Evolutionary conservation across 2,113 vertebrate genomes (phyloP).

Genomic region (Cyprinodon brontotheroides): DNA sequence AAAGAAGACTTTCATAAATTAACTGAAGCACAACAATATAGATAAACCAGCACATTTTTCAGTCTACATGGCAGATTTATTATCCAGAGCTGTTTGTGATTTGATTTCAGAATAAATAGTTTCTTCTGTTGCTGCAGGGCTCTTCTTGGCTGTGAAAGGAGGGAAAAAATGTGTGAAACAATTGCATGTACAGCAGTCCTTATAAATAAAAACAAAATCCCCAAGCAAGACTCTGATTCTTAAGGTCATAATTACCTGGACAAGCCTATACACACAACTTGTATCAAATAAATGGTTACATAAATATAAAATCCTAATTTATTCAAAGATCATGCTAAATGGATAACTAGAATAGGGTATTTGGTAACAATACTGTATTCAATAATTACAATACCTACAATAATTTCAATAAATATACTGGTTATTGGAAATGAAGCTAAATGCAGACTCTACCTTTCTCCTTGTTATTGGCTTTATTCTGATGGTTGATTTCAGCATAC

Average conservation of each 20-base stretch:
- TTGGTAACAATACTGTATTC: not conserved
- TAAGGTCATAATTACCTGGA: not conserved
- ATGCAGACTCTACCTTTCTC: not conserved
- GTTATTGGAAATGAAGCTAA: not conserved
- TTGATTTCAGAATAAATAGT: constrained; percentile 28
- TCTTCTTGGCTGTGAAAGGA: constrained; percentile 5
- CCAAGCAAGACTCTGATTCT: not conserved
- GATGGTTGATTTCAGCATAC: not conserved
- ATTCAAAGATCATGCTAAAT: not conserved
- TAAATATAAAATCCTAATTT: not conserved
- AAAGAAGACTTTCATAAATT: too few relatives aligned
- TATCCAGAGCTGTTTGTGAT: not conserved
- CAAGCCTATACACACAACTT: not conserved
- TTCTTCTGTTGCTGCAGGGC: not conserved
- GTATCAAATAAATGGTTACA: not conserved
- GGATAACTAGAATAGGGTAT: not conserved
- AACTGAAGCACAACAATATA: not conserved
- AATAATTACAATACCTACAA: not conserved
- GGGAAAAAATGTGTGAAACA: not conserved
- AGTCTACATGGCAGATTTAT: not conserved
- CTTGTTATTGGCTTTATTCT: not conserved
- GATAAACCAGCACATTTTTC: not conserved
- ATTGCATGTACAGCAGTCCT: too few relatives aligned
- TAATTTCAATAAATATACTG: not conserved
- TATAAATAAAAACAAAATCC: not conserved